phyloP scores from a whole-genome alignment of 2,888 invertebrate genomes.

The Folsomia manolachei region DNA sequence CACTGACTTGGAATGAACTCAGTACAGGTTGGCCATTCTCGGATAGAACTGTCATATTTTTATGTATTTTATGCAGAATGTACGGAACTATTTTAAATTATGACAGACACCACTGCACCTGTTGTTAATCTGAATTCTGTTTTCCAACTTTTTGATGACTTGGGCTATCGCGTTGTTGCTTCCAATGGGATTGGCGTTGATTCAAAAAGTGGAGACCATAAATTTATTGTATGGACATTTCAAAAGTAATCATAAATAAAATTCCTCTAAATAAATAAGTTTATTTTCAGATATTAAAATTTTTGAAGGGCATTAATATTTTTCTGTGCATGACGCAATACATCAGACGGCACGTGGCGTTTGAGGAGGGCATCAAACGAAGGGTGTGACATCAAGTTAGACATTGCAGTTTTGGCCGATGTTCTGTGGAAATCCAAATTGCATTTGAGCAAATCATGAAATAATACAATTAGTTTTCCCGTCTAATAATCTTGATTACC shows the following conservation, averaged over 20 bases:
- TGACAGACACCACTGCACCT: constrained; percentile 15
- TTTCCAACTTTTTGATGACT: constrained; percentile 11
- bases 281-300: constrained; percentile 13
- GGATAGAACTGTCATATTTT: too few relatives aligned
- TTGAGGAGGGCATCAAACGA: constrained; percentile 72
- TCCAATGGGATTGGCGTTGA: constrained; percentile 12
- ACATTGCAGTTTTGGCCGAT: constrained; percentile 75
- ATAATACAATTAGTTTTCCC: not conserved
- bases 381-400: constrained; percentile 67
- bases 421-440: constrained; percentile 56
- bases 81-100: too few relatives aligned
- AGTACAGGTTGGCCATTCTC: constrained; percentile 12
- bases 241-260: constrained; percentile 6
- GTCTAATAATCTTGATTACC: constrained; percentile 59
- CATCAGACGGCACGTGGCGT: constrained; percentile 75
- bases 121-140: constrained; percentile 10
- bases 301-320: constrained; percentile 59
- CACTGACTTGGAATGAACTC: constrained; percentile 13
- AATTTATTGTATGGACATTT: constrained; percentile 19
- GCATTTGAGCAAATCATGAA: not conserved
- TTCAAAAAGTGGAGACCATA: constrained; percentile 15
- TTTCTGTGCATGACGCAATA: constrained; percentile 79
- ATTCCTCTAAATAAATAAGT: too few relatives aligned
- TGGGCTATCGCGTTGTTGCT: constrained; percentile 6
- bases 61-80: too few relatives aligned